These are phyloP conservation scores for Lasioglossum albipes DNA, from an alignment of 1,140 invertebrate genomes.

Conservation along the genomic window DNA sequence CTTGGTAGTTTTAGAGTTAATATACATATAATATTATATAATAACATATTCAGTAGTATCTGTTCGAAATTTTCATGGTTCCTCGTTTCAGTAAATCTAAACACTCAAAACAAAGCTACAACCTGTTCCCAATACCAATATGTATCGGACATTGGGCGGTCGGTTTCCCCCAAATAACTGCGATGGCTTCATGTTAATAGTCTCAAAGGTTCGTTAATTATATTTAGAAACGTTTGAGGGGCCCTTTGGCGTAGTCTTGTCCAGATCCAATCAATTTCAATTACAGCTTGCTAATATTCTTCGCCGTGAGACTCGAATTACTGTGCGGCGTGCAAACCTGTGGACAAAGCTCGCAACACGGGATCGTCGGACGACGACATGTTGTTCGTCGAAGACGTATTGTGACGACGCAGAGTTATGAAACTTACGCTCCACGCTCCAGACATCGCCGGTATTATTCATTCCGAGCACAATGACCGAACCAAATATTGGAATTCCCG, in stretches of 20 bases:
- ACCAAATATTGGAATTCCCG: not conserved
- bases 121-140: too few relatives aligned
- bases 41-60: too few relatives aligned
- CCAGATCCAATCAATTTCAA: conserved; percentile 36
- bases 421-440: conserved; percentile 7
- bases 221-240: not conserved
- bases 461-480: not conserved
- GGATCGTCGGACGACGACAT: not conserved
- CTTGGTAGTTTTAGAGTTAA: too few relatives aligned
- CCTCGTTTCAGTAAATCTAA: too few relatives aligned
- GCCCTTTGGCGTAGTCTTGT: conserved; percentile 1
- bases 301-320: not conserved
- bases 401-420: conserved; percentile 11
- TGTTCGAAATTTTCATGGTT: too few relatives aligned
- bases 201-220: not conserved
- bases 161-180: not conserved
- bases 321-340: conserved; percentile 19
- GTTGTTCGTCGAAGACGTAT: not conserved
- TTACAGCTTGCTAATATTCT: conserved; percentile 30
- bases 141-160: too few relatives aligned
- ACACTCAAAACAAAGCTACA: too few relatives aligned
- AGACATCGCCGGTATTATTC: not conserved
- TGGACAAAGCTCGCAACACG: conserved; percentile 25
- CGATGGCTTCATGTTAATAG: not conserved
- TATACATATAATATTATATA: too few relatives aligned